Base-by-base conservation (phyloP, 2,113 vertebrate species). In the Centrocercus urophasianus region DNA sequence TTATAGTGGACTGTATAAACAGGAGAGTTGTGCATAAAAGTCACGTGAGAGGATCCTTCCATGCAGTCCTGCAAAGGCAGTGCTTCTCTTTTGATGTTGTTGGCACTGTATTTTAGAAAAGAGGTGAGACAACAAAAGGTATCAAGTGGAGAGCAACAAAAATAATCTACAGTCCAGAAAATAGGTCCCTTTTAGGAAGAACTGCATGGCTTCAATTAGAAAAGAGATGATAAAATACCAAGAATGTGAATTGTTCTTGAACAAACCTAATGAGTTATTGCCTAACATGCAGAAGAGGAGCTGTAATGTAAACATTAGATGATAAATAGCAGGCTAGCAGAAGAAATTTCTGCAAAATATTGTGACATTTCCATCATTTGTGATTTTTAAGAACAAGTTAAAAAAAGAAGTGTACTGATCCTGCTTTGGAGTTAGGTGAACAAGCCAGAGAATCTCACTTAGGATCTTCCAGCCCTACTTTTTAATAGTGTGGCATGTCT, bases 1-100 rank as follows among this genome's bases (percentile, higher is more conserved):
- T 73, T 83, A 5, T 24, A 66, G 32, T 32, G 79, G 42, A 13
- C 69, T 90, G 38, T 88, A 73, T 67, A 93, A 95, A 93, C 65
- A 95, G 65, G 34, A 78, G 47, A 60, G 69, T 8, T 77, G 47
- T 65, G 64, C 60, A 71, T 47, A 13, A 84, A 88, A 67, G 38
- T 67, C 76, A 61, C 24, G 6, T 67, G 72, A 64, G 90, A 3
- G 42, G 63, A 74, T 77, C 28, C 52, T 86, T 74, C 72, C 76
- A 63, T 30, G 38, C 0, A 2, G n/a, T 69, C 40, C 19, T 0
- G 1, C 47, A 81, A 88, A 86, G n/a, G 19, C 45, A n/a, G 18
- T 4, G 20, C 25, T 88, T 56, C 83, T 91, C 52, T 63, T 50
- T 47, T 60, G 56, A 64, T 11, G 50, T 6, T 79, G 12, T 25